Conservation (phyloP, 2,888 invertebrate genomes). For the Luperina nickerlii region DNA sequence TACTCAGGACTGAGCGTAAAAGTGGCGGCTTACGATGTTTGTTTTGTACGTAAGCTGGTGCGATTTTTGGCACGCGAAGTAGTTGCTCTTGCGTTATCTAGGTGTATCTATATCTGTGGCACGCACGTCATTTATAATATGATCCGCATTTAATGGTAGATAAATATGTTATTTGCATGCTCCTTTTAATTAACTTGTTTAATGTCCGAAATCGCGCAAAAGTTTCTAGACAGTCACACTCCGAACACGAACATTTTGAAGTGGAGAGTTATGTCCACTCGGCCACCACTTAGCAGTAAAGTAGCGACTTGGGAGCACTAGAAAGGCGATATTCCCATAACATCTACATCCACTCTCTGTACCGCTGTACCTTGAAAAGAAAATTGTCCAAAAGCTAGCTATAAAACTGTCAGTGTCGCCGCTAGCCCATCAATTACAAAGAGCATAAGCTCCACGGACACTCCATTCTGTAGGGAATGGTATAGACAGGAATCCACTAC, state of each 20-base stretch:
- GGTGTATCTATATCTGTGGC: not conserved
- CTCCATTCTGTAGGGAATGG: slow-evolving; percentile 60
- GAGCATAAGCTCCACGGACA: slow-evolving; percentile 65
- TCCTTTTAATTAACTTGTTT: slow-evolving; percentile 34
- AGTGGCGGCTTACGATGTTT: too few relatives aligned
- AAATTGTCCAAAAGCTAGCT: slow-evolving; percentile 60
- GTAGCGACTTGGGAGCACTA: slow-evolving; percentile 22
- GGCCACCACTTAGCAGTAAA: slow-evolving; percentile 42
- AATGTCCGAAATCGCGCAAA: slow-evolving; percentile 13
- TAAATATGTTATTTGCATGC: slow-evolving; percentile 51
- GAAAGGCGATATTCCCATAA: slow-evolving; percentile 44
- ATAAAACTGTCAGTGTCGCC: slow-evolving; percentile 65
- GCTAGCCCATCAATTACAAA: slow-evolving; percentile 66
- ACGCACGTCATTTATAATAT: slow-evolving; percentile 49
- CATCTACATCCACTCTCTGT: slow-evolving; percentile 46
- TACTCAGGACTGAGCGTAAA: too few relatives aligned
- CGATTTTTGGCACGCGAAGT: too few relatives aligned
- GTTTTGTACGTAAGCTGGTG: too few relatives aligned
- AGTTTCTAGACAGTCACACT: not conserved
- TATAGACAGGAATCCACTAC: slow-evolving; percentile 64
- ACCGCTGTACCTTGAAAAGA: slow-evolving; percentile 49
- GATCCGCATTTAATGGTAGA: slow-evolving; percentile 21
- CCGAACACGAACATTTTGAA: slow-evolving; percentile 3
- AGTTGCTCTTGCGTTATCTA: too few relatives aligned
- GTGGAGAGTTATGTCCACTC: slow-evolving; percentile 23